Evolutionary conservation across 64 coral and sea anemone genomes (phyloP).

Genomic region (Dendronephthya gigantea): DNA sequence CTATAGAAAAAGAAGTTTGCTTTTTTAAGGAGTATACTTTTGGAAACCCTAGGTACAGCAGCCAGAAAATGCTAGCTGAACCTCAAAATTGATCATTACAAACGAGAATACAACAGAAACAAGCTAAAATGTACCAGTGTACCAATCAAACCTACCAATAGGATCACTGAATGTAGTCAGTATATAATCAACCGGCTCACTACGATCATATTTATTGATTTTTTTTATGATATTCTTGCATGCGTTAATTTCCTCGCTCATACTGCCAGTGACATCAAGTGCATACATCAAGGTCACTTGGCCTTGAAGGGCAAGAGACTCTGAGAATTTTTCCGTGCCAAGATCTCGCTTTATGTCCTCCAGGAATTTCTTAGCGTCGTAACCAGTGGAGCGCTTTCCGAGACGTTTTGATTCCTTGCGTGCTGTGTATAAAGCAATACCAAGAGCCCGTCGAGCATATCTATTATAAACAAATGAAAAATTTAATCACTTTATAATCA

Average conservation of each 20-base stretch:
- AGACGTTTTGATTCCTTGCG: background rate
- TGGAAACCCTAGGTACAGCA: too few relatives aligned
- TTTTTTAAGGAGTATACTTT: too few relatives aligned
- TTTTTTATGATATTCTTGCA: constrained; percentile 1
- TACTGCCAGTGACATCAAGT: constrained; percentile 36
- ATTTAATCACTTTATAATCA: too few relatives aligned
- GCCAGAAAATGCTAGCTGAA: too few relatives aligned
- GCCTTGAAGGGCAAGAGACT: background rate
- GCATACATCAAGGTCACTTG: constrained; percentile 26
- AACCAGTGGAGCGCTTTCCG: background rate
- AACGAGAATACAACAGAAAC: background rate
- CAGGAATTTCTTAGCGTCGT: background rate
- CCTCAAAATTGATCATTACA: background rate
- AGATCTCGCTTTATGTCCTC: background rate
- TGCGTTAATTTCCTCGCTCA: constrained; percentile 16
- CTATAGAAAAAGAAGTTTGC: background rate
- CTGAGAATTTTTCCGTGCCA: too few relatives aligned
- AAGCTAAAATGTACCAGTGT: background rate
- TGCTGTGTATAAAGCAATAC: background rate
- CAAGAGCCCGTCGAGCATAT: background rate
- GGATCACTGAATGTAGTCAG: constrained; percentile 33
- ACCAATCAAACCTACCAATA: background rate
- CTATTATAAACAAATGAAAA: background rate
- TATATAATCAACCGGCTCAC: constrained; percentile 15
- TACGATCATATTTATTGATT: background rate